A percentile compares a stretch with the other conserved stretches of the same genome.
phyloP scores from a whole-genome alignment of 2,888 invertebrate species.

The Petrolisthes manimaculis region DNA sequence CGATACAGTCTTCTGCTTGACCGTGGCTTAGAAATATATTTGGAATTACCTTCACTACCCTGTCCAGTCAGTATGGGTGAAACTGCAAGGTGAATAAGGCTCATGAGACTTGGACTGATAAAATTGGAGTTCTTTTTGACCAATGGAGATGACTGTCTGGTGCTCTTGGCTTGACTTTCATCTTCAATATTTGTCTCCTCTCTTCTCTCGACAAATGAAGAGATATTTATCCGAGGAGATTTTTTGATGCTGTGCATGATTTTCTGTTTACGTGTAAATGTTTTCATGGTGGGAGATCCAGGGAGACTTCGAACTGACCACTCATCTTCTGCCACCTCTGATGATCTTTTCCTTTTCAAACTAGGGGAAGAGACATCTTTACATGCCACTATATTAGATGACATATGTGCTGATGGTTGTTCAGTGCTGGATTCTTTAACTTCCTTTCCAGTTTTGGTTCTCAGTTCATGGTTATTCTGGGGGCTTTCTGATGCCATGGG shows the following conservation, averaged over 20 bases:
- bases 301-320: constrained; percentile 45
- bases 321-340: constrained; percentile 9
- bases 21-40: not conserved
- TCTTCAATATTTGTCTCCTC: not conserved
- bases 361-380: not conserved
- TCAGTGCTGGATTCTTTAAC: not conserved
- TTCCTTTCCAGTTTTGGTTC: constrained; percentile 14
- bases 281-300: constrained; percentile 56
- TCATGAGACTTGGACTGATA: constrained; percentile 39
- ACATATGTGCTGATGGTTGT: not conserved
- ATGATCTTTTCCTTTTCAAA: not conserved
- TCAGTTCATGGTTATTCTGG: not conserved
- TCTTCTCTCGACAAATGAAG: not conserved
- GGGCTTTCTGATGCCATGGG: not conserved
- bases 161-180: not conserved
- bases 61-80: constrained; percentile 44
- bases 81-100: constrained; percentile 48
- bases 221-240: constrained; percentile 24
- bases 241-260: not conserved
- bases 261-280: constrained; percentile 50
- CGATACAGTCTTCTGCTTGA: constrained; percentile 37
- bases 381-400: no score
- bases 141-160: not conserved
- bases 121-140: not conserved
- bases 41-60: not conserved